Evolutionary conservation across 2,797 vertebrate species (phyloP).

Genomic region (Lithobates pipiens): DNA sequence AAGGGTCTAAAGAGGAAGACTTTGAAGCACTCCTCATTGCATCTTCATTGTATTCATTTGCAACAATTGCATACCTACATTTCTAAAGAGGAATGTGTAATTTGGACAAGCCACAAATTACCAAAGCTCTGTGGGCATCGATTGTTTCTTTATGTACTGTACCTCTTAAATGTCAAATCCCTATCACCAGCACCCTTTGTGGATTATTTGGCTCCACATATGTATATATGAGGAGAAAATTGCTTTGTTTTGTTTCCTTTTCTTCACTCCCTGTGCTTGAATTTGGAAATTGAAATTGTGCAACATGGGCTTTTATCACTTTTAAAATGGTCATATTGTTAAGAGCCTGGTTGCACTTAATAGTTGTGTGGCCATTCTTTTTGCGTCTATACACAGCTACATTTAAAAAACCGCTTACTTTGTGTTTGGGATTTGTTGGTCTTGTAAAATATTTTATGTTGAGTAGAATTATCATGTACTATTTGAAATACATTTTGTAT

Average conservation of each 20-base stretch:
- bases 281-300: conserved; percentile 12
- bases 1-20: conserved; percentile 53
- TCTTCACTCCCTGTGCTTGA: neutral
- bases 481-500: conserved; percentile 64
- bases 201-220: conserved; percentile 36
- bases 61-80: conserved; percentile 45
- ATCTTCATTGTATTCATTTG: conserved; percentile 60
- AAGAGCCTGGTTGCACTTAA: conserved; percentile 7
- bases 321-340: conserved; percentile 18
- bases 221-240: conserved; percentile 21
- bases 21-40: conserved; percentile 63
- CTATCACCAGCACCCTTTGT: conserved; percentile 57
- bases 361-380: conserved; percentile 25
- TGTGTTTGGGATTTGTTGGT: conserved; percentile 60
- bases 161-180: conserved; percentile 65
- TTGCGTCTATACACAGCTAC: conserved; percentile 31
- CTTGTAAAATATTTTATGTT: conserved; percentile 63
- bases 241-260: conserved; percentile 1
- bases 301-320: neutral
- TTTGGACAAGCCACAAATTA: conserved; percentile 62
- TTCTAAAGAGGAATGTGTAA: conserved; percentile 64
- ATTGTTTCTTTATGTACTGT: conserved; percentile 54
- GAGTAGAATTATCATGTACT: conserved; percentile 59
- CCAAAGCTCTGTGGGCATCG: conserved; percentile 44
- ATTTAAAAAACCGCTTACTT: conserved; percentile 41